These are phyloP conservation scores for Dunckerocampus dactyliophorus DNA, from an alignment of 2,113 vertebrate species.

Conservation along the genomic window DNA sequence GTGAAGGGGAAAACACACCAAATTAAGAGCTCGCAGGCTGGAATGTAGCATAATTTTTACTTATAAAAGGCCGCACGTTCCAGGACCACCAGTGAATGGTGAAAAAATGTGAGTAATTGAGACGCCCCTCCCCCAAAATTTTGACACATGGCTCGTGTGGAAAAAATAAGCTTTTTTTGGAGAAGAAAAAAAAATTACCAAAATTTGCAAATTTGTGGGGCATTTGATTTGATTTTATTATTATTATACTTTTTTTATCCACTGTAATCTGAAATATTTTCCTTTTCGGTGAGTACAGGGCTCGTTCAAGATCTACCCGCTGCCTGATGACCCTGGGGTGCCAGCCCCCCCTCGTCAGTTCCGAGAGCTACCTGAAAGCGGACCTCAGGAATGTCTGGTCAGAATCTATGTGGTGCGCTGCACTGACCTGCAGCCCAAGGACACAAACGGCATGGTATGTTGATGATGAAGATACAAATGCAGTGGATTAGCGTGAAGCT, in stretches of 20 bases:
- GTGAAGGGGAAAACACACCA: no score
- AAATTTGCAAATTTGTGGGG: no score
- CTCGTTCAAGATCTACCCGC: slow-evolving; percentile 86
- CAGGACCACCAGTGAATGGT: no score
- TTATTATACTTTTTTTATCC: no score
- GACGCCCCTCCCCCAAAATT: no score
- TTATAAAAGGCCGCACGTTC: not conserved
- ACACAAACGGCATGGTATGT: slow-evolving; percentile 92
- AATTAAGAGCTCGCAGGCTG: no score
- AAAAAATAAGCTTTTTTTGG: no score
- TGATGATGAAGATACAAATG: not conserved
- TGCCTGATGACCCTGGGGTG: slow-evolving; percentile 82
- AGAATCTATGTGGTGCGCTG: slow-evolving; percentile 86
- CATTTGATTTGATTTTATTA: no score
- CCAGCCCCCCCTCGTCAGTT: slow-evolving; percentile 86
- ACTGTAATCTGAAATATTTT: not conserved
- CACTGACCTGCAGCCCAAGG: slow-evolving; percentile 89
- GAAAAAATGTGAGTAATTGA: no score
- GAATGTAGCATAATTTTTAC: not conserved
- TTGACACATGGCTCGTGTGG: no score
- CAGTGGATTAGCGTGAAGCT: not conserved
- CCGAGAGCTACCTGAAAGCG: slow-evolving; percentile 87
- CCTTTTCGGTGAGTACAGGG: slow-evolving; percentile 69
- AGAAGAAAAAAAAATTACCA: no score
- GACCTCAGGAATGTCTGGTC: slow-evolving; percentile 88